These are phyloP conservation scores for Molossus alvarezi DNA, from an alignment of 2,797 vertebrate genomes.

Conservation along the genomic window DNA sequence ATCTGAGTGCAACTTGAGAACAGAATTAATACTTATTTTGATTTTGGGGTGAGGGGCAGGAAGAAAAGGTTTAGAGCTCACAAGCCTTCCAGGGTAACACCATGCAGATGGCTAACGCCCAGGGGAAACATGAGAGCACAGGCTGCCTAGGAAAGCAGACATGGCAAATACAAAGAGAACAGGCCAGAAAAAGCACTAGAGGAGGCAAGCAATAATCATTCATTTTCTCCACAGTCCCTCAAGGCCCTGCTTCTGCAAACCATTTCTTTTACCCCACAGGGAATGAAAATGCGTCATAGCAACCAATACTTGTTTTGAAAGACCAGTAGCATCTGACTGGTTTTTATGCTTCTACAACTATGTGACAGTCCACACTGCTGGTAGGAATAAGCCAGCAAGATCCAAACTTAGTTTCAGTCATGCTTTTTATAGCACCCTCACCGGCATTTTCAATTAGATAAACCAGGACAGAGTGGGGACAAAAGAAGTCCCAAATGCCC, in stretches of 20 bases:
- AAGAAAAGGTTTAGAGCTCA: neutral
- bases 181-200: neutral
- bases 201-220: neutral
- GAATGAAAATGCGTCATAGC: neutral
- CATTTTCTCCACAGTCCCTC: neutral
- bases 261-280: constrained; percentile 5
- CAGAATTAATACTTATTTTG: neutral
- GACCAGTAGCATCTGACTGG: neutral
- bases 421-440: neutral
- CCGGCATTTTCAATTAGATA: neutral
- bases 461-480: neutral
- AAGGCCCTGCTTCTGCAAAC: neutral
- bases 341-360: neutral
- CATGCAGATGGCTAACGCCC: neutral
- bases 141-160: neutral
- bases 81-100: neutral
- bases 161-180: neutral
- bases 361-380: neutral
- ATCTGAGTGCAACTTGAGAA: neutral
- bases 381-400: neutral
- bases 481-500: neutral
- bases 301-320: constrained; percentile 35
- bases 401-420: neutral
- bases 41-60: neutral
- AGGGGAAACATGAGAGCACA: neutral